These are phyloP conservation scores for Drosophila mayaguana DNA, from an alignment of 2,888 invertebrate species.

Conservation along the genomic window DNA sequence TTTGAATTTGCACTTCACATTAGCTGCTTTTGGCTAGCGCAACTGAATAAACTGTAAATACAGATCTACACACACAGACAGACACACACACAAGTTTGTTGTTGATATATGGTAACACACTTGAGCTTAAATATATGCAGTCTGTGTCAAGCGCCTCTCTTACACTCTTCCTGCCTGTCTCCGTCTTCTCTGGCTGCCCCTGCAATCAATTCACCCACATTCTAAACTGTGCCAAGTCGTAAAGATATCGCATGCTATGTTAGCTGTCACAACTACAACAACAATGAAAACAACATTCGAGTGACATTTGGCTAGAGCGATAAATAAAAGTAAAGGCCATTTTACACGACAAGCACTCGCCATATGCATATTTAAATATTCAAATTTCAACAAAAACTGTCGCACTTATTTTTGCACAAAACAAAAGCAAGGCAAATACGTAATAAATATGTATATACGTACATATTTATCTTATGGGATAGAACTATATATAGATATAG, in stretches of 20 bases:
- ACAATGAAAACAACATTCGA: slow-evolving; percentile 50
- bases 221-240: slow-evolving; percentile 58
- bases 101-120: slow-evolving; percentile 7
- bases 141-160: slow-evolving; percentile 16
- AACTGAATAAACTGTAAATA: slow-evolving; percentile 27
- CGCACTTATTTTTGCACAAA: slow-evolving; percentile 44
- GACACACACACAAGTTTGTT: neutral
- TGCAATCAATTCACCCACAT: slow-evolving; percentile 50
- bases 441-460: neutral
- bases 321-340: slow-evolving; percentile 74
- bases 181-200: neutral
- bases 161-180: neutral
- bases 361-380: slow-evolving; percentile 70
- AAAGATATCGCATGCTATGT: slow-evolving; percentile 47
- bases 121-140: slow-evolving; percentile 41
- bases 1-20: slow-evolving; percentile 63
- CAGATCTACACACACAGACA: neutral
- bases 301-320: slow-evolving; percentile 72
- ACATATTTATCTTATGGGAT: neutral
- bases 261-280: slow-evolving; percentile 49
- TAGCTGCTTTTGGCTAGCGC: slow-evolving; percentile 38
- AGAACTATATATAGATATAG: neutral
- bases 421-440: slow-evolving; percentile 1
- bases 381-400: slow-evolving; percentile 58
- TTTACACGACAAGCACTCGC: slow-evolving; percentile 48